Evolutionary conservation across 2,113 vertebrate genomes (phyloP).

Genomic region (Calonectris borealis): DNA sequence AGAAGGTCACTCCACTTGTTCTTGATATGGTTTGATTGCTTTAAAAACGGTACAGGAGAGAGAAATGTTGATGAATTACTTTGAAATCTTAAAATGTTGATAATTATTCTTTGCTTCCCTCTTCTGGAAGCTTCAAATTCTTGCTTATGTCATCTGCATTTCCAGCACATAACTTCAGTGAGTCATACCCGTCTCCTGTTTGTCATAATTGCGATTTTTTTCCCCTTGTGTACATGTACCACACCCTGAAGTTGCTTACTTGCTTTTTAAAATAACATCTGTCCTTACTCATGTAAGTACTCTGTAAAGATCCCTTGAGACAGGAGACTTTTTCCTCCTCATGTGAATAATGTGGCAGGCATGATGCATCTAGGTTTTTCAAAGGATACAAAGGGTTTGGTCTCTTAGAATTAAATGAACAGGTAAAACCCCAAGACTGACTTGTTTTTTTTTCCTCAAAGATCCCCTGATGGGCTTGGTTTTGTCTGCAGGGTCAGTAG

Average conservation of each 20-base stretch:
- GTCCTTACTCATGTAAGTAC: background rate
- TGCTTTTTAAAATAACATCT: background rate
- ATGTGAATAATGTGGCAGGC: background rate
- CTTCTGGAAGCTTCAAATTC: background rate
- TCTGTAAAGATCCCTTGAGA: background rate
- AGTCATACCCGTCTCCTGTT: background rate
- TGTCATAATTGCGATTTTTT: background rate
- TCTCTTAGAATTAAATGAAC: background rate
- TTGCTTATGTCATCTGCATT: background rate
- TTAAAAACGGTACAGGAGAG: background rate
- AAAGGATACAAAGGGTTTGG: background rate
- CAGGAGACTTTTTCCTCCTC: background rate
- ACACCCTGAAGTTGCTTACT: background rate
- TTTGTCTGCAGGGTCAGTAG: background rate
- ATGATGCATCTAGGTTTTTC: background rate
- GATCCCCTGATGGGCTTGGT: background rate
- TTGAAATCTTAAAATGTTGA: background rate
- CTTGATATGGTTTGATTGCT: background rate
- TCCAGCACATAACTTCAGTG: background rate
- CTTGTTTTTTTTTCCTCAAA: background rate
- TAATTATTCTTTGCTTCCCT: background rate
- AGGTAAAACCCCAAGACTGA: background rate
- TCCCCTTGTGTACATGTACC: background rate
- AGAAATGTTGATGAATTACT: background rate
- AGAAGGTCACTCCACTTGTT: background rate